A percentile compares a stretch with the other conserved stretches of the same genome.
Conservation (phyloP, 1,140 invertebrate species). For the Mesaphorura yosii region DNA sequence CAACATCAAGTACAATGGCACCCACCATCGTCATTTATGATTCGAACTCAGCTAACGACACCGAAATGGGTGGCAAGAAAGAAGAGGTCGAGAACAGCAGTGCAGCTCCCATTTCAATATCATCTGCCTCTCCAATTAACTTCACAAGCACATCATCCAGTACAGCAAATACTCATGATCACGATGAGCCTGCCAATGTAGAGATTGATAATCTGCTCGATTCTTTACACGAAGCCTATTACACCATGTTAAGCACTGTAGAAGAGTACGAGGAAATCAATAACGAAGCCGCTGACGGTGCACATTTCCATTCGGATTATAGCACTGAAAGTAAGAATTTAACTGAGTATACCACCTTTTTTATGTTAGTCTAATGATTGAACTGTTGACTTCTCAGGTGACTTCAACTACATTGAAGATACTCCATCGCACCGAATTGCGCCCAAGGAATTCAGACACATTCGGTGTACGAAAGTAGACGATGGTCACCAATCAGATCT, state of each 20-base stretch:
- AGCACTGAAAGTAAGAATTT: constrained; percentile 22
- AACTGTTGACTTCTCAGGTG: neutral
- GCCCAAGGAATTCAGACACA: constrained; percentile 31
- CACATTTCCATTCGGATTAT: constrained; percentile 2
- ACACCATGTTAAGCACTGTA: constrained; percentile 21
- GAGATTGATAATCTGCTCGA: constrained; percentile 27
- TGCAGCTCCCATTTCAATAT: too few relatives aligned
- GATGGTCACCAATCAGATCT: constrained; percentile 30
- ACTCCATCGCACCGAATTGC: constrained; percentile 30
- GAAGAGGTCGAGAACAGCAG: too few relatives aligned
- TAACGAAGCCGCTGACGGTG: neutral
- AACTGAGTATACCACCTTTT: constrained; percentile 1
- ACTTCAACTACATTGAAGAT: constrained; percentile 11
- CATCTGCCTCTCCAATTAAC: too few relatives aligned
- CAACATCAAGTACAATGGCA: too few relatives aligned
- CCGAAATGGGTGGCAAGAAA: too few relatives aligned
- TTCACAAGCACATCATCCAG: too few relatives aligned
- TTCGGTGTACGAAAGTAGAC: constrained; percentile 30
- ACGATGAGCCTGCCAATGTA: too few relatives aligned
- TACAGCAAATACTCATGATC: too few relatives aligned
- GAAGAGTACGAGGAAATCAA: constrained; percentile 24
- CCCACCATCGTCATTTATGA: too few relatives aligned
- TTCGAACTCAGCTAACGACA: too few relatives aligned
- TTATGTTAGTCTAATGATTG: neutral
- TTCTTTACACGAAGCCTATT: constrained; percentile 14